Conservation (phyloP, 2,888 invertebrate species). For the Bursaphelenchus okinawaensis region DNA sequence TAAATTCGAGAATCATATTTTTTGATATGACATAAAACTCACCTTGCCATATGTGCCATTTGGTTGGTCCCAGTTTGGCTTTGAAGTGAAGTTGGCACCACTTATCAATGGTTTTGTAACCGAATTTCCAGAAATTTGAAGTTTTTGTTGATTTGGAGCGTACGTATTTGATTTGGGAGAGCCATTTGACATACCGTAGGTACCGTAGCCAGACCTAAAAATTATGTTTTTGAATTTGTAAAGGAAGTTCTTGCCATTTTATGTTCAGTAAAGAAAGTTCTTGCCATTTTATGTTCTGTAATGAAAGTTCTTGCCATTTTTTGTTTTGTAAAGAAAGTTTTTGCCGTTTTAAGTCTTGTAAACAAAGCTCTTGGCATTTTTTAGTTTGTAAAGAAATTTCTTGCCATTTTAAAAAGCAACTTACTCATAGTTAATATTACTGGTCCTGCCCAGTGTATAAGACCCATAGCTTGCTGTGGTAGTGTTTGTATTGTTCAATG, state of each 20-base stretch:
- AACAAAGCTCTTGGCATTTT: too few relatives aligned
- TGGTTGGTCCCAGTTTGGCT: neutral
- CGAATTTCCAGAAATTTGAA: neutral
- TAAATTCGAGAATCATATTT: neutral
- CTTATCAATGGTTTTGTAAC: neutral
- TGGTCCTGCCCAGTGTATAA: neutral
- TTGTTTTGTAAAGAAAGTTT: too few relatives aligned
- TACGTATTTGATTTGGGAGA: neutral
- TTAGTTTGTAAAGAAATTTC: too few relatives aligned
- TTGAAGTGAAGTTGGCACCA: neutral
- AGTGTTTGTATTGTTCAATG: neutral
- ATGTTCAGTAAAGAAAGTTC: too few relatives aligned
- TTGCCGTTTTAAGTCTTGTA: too few relatives aligned
- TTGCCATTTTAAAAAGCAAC: too few relatives aligned
- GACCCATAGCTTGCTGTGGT: neutral
- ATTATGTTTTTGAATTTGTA: neutral
- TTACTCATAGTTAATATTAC: constrained; percentile 8
- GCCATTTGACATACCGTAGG: neutral
- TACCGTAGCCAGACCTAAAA: neutral
- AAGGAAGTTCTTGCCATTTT: too few relatives aligned
- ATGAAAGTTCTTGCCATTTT: too few relatives aligned
- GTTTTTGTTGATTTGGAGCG: neutral
- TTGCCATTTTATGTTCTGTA: too few relatives aligned
- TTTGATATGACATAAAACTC: neutral
- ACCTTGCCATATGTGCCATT: neutral